Conservation (phyloP, 2,113 vertebrate genomes). For the Microtus ochrogaster region DNA sequence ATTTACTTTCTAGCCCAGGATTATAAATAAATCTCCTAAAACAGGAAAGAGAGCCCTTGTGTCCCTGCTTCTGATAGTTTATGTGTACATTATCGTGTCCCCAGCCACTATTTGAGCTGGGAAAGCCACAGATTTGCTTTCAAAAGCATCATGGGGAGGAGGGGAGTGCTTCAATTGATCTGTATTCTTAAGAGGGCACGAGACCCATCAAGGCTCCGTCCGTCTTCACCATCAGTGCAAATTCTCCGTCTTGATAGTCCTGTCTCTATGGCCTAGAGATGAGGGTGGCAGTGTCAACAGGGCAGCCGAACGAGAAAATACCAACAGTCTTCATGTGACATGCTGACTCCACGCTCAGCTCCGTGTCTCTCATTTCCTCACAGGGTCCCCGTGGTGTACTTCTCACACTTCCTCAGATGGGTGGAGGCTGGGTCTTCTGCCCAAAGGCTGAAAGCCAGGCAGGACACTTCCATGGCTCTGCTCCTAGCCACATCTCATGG, state of each 20-base stretch:
- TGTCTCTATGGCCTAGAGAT: neutral
- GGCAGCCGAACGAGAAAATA: neutral
- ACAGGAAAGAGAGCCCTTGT: neutral
- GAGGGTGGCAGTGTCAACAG: neutral
- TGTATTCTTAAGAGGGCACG: neutral
- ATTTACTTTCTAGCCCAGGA: neutral
- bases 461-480: accelerated
- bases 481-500: accelerated
- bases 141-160: neutral
- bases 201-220: neutral
- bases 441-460: neutral
- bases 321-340: accelerated
- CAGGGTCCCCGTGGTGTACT: neutral
- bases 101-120: neutral
- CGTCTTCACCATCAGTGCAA: neutral
- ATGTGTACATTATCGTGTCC: accelerated
- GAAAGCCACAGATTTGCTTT: neutral
- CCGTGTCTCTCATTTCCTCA: neutral
- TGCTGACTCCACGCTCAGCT: accelerated
- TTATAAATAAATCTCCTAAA: neutral
- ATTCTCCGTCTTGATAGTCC: neutral
- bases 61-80: neutral
- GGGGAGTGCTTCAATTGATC: neutral
- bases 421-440: neutral
- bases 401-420: neutral